Percentiles rank a stretch among this genome's conserved stretches.
Conservation (phyloP, 92 coral and sea anemone species). For the Umimayanthus chanpuru region DNA sequence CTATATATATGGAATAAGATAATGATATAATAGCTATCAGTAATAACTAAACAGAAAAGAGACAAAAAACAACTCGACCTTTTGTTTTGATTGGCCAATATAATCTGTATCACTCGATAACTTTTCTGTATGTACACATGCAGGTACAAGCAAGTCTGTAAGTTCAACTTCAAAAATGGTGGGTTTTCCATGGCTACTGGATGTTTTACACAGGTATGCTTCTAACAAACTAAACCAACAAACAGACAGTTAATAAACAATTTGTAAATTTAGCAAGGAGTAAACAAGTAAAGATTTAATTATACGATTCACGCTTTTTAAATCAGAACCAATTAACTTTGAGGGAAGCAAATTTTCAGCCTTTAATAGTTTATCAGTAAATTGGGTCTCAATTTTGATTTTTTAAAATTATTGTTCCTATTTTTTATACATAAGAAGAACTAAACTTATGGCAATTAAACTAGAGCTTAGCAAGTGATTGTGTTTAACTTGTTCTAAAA, state of each 20-base stretch:
- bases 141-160: constrained; percentile 3
- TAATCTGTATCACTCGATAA: background rate
- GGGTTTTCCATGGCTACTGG: background rate
- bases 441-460: no score
- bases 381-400: background rate
- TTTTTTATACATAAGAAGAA: no score
- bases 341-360: background rate
- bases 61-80: background rate
- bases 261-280: background rate
- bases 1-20: no score
- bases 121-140: background rate
- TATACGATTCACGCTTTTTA: background rate
- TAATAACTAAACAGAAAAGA: no score
- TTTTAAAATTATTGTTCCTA: background rate
- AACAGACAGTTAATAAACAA: background rate
- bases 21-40: no score
- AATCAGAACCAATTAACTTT: background rate
- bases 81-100: background rate
- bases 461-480: no score
- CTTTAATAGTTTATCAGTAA: background rate
- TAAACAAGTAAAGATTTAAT: background rate
- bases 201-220: background rate
- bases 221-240: background rate
- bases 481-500: no score
- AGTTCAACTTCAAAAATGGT: background rate